Evolutionary conservation across 2,113 vertebrate species (phyloP), one percentile per base, ranked within the genome.

Genomic region (Dryoscopus gambensis): DNA sequence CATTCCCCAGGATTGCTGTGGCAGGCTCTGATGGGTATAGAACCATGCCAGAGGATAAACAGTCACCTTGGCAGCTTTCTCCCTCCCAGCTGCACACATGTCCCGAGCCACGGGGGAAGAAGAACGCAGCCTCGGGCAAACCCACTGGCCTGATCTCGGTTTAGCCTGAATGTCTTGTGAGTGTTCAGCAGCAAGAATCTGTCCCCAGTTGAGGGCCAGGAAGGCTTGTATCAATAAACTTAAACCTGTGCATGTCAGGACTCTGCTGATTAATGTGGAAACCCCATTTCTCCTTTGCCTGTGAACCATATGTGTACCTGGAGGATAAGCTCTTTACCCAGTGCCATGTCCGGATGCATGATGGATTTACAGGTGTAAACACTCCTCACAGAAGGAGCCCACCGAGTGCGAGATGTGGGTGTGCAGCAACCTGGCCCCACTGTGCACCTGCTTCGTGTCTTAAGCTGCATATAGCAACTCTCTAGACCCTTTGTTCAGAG

Each of bases 311-410:
- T 5, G 15, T 49, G 15, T 59, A 13, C 28, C 31, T 2, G 1
- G 35, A 62, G 62, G 15, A 70, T 64, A 19, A 81, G 31, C 15
- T 68, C 44, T 63, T 71, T 15, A 46, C 15, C 28, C 76, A 59
- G 70, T 11, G 19, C 44, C 20, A 7, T 5, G 3, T 55, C 39
- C 19, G 4, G 24, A 20, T 42, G 71, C 0, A 0, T 33, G 35
- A 15, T 24, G 52, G 56, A 37, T 42, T 57, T 37, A 31, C 15
- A 39, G 39, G 31, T 57, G 7, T 6, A 16, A 39, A 28, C 12
- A 8, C 20, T 19, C 13, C 11, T 35, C 62, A 8, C 4, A 39
- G 56, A 65, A 39, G 55, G 17, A 80, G 15, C 42, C 25, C 18
- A 10, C 8, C 3, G 16, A 21, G 31, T 55, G 16, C 21, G 53